phyloP scores from a whole-genome alignment of 1,140 invertebrate genomes.

The Belonocnema kinseyi region DNA sequence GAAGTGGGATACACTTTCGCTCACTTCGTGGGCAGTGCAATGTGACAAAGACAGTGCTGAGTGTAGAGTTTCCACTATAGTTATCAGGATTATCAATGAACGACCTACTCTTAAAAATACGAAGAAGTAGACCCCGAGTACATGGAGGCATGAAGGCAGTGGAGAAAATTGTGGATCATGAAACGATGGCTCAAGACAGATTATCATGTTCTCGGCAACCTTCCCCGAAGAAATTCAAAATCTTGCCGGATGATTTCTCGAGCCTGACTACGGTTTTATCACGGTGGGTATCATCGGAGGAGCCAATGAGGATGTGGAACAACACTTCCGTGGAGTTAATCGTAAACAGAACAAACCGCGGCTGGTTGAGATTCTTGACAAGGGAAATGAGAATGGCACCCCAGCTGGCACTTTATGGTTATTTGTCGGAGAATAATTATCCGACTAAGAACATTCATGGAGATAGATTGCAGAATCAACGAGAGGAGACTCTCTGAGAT shows the following conservation, averaged over 20 bases:
- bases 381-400: constrained; percentile 74
- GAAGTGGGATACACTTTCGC: too few relatives aligned
- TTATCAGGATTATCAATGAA: too few relatives aligned
- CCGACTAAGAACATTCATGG: constrained; percentile 95
- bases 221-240: constrained; percentile 90
- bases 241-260: constrained; percentile 84
- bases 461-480: constrained; percentile 90
- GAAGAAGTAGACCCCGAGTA: too few relatives aligned
- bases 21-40: too few relatives aligned
- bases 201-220: constrained; percentile 95
- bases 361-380: constrained; percentile 82
- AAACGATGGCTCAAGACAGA: constrained; percentile 86
- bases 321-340: constrained; percentile 85
- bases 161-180: constrained; percentile 84
- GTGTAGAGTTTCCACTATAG: too few relatives aligned
- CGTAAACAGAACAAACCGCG: constrained; percentile 85
- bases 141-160: constrained; percentile 54
- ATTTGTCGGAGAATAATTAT: constrained; percentile 81
- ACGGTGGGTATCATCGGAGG: constrained; percentile 92
- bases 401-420: constrained; percentile 87
- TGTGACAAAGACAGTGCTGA: too few relatives aligned
- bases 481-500: constrained; percentile 90
- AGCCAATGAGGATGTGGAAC: constrained; percentile 92
- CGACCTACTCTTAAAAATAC: too few relatives aligned
- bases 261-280: constrained; percentile 87